A percentile compares a stretch with the other conserved stretches of the same genome.
Evolutionary conservation across 2,113 vertebrate species (phyloP).

Genomic region (Syngnathus floridae): DNA sequence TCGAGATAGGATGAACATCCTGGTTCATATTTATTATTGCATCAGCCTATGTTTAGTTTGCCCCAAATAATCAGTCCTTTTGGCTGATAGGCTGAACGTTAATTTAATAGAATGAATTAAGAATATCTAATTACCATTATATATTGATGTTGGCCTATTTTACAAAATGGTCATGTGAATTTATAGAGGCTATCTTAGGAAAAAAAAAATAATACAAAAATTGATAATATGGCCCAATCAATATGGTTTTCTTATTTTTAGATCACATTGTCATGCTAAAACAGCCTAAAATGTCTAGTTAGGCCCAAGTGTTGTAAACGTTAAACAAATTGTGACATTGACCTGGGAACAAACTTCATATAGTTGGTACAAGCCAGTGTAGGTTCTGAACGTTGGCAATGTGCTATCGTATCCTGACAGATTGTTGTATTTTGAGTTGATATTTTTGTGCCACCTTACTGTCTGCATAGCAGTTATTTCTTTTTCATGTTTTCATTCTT

Average conservation of each 20-base stretch:
- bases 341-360: constrained; percentile 56
- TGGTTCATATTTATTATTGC: background rate
- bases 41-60: background rate
- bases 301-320: constrained; percentile 23
- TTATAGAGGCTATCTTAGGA: constrained; percentile 10
- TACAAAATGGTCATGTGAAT: background rate
- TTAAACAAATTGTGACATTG: constrained; percentile 33
- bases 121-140: background rate
- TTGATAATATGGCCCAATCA: background rate
- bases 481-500: constrained; percentile 26
- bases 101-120: background rate
- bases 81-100: background rate
- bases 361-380: constrained; percentile 57
- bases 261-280: constrained; percentile 17
- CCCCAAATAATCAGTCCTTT: background rate
- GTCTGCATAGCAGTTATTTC: constrained; percentile 25
- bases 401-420: background rate
- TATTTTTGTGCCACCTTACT: constrained; percentile 17
- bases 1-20: background rate
- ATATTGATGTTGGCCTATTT: background rate
- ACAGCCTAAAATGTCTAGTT: constrained; percentile 6
- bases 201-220: constrained; percentile 20
- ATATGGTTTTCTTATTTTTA: constrained; percentile 10
- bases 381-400: constrained; percentile 39
- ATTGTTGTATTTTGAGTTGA: background rate